Conservation (phyloP, 2,797 vertebrate genomes). For the Percopsis omiscomaycus region DNA sequence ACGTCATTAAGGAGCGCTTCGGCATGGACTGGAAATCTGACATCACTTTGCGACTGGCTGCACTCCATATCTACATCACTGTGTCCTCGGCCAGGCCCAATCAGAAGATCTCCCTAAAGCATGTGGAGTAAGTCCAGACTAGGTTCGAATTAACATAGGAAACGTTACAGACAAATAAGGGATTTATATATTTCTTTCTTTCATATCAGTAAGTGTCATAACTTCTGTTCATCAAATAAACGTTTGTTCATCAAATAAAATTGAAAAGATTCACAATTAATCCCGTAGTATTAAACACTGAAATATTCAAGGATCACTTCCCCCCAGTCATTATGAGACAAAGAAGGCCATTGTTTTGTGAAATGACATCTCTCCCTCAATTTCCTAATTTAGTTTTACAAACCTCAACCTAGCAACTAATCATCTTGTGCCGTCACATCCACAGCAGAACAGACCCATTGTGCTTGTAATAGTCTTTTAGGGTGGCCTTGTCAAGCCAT, state of each 20-base stretch:
- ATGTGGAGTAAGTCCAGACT: constrained; percentile 89
- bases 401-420: constrained; percentile 53
- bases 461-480: constrained; percentile 39
- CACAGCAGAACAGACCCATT: constrained; percentile 46
- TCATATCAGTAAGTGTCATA: constrained; percentile 25
- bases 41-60: constrained; percentile 89
- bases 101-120: constrained; percentile 98
- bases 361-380: constrained; percentile 55
- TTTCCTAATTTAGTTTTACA: constrained; percentile 52
- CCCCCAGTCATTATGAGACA: constrained; percentile 38
- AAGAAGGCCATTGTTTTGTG: constrained; percentile 49
- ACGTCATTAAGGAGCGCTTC: constrained; percentile 96
- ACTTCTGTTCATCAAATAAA: constrained; percentile 47
- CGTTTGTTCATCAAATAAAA: constrained; percentile 49
- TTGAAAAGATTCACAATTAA: constrained; percentile 58
- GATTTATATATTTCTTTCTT: constrained; percentile 25
- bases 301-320: constrained; percentile 52
- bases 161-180: constrained; percentile 21
- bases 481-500: constrained; percentile 33
- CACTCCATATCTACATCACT: constrained; percentile 97
- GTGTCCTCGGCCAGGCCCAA: constrained; percentile 92
- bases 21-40: constrained; percentile 94
- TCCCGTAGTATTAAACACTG: constrained; percentile 51
- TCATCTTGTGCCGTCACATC: constrained; percentile 47
- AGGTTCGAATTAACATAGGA: constrained; percentile 21